Base-by-base conservation (phyloP, 2,888 invertebrate genomes). In the Linhomoeus sp. region DNA sequence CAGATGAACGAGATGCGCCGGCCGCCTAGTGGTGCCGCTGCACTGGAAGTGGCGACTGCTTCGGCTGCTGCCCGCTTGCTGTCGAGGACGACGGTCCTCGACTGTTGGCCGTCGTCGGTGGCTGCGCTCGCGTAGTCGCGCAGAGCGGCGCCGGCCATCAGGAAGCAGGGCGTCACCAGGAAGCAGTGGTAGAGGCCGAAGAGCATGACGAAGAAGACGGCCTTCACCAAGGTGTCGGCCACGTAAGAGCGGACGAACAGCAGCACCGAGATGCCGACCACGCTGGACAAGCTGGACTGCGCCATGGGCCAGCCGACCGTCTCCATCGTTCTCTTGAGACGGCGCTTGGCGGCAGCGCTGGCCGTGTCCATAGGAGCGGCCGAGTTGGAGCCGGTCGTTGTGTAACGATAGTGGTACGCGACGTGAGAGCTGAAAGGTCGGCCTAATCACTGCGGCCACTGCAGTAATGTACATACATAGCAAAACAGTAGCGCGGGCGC, bases 141-240 rank as follows among this genome's bases (percentile, higher is more conserved):
- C 7, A 29, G 29, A 12, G 12, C 12, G 29, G 29, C 37, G 24
- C 23, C 37, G 36, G 25, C 5, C 14, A 22, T 17, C 5, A 46
- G 40, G 14, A 46, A 20, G 25, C 63, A 61, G 2, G 88, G 88
- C 17, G 88, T 69, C 9, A 88, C 70, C 59, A 87, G 78, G 9
- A 88, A 72, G 0, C 86, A 86, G 62, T 88, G 87, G 76, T 86
- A 76, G 2, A 85, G 84, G 41, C 86, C 87, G 56, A 85, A 81
- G 67, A 85, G 80, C 54, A 87, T 83, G 0, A 87, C 86, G 61
- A 87, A 73, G 66, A 87, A 85, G 22, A 87, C 83, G 78, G 86
- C 85, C 71, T 87, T 87, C 71, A 87, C 87, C 74, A 88, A 87
- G 1, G 86, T 85, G 26, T 79, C 74, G 67, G 87, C 87, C 45